These are phyloP conservation scores for Lasioglossum albipes DNA, from an alignment of 1,140 invertebrate genomes.

Conservation along the genomic window DNA sequence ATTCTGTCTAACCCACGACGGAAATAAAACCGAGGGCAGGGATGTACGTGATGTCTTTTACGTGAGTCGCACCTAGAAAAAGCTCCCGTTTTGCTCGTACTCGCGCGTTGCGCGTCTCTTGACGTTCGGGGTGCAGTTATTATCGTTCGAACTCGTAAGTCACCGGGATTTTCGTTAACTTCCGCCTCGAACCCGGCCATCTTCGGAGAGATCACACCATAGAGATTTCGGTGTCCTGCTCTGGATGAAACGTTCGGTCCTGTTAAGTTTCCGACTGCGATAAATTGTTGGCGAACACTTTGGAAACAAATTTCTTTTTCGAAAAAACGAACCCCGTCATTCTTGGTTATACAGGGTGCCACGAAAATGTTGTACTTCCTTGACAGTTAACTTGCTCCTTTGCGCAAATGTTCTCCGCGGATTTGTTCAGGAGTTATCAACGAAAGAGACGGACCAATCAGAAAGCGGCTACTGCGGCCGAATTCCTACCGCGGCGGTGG, in stretches of 20 bases:
- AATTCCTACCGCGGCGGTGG: too few relatives aligned
- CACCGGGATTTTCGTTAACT: neutral
- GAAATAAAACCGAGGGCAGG: conserved; percentile 42
- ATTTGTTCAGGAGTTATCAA: too few relatives aligned
- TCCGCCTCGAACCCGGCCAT: neutral
- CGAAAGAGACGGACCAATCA: too few relatives aligned
- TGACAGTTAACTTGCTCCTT: too few relatives aligned
- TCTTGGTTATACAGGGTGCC: too few relatives aligned
- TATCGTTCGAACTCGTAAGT: conserved; percentile 13
- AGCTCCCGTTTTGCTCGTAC: neutral
- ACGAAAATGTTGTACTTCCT: too few relatives aligned
- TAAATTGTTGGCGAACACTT: neutral
- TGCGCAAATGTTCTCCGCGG: too few relatives aligned
- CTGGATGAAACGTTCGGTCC: neutral
- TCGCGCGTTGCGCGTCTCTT: neutral
- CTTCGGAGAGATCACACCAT: neutral
- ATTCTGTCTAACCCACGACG: conserved; percentile 25
- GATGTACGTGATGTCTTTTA: conserved; percentile 46
- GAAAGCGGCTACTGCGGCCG: too few relatives aligned
- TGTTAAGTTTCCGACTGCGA: neutral
- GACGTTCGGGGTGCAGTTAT: conserved; percentile 9
- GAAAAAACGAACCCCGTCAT: too few relatives aligned
- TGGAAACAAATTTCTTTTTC: too few relatives aligned
- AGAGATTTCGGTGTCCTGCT: neutral
- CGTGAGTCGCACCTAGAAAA: conserved; percentile 39